These are phyloP conservation scores for Falco columbarius DNA, from an alignment of 2,797 vertebrate species.

Conservation along the genomic window DNA sequence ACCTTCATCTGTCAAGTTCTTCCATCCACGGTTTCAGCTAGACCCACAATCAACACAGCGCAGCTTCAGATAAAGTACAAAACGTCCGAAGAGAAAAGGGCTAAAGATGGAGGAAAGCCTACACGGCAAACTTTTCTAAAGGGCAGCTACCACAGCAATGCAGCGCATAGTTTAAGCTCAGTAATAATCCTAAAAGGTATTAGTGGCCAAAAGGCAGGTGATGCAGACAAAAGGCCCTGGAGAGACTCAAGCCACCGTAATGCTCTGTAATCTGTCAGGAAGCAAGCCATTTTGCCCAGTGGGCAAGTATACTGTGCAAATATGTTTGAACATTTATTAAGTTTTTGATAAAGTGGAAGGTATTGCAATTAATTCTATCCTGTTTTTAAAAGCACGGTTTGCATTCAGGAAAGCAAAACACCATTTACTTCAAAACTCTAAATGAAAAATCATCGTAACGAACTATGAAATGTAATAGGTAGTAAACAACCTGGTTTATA, in stretches of 20 bases:
- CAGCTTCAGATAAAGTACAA: neutral
- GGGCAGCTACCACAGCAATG: neutral
- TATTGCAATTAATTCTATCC: neutral
- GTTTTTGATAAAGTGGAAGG: neutral
- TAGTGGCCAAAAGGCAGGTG: neutral
- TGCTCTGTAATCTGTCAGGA: neutral
- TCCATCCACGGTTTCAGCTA: neutral
- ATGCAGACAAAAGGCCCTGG: neutral
- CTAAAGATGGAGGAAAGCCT: neutral
- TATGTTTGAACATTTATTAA: neutral
- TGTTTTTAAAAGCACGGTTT: accelerated
- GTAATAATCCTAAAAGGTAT: neutral
- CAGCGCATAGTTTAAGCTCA: neutral
- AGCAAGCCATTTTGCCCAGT: neutral
- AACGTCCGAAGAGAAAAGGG: neutral
- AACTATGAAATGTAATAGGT: neutral
- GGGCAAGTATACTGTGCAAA: neutral
- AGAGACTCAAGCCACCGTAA: neutral
- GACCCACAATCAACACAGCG: neutral
- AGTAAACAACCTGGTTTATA: neutral
- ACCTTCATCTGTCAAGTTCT: neutral
- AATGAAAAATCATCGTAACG: neutral
- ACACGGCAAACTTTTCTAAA: neutral
- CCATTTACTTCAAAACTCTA: accelerated
- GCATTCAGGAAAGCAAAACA: neutral